Conservation (phyloP, 2,888 invertebrate species). For the Theretra japonica region DNA sequence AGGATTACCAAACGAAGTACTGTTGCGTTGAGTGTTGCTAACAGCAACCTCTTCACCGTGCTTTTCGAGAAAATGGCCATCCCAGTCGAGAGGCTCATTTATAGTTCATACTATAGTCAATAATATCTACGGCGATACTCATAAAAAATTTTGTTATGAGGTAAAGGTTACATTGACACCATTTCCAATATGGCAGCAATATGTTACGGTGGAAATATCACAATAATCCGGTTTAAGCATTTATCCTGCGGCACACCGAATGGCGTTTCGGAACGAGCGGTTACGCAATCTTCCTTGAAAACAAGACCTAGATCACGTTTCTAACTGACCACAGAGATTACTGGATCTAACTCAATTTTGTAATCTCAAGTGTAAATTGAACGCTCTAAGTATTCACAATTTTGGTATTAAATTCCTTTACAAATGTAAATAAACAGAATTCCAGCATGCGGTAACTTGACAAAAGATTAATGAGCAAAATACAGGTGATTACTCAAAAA, state of each 20-base stretch:
- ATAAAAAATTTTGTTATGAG: background rate
- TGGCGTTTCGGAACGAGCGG: slow-evolving; percentile 21
- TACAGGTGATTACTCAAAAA: background rate
- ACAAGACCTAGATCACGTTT: slow-evolving; percentile 22
- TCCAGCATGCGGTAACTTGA: background rate
- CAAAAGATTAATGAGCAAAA: too few species aligned
- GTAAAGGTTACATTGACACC: slow-evolving; percentile 5
- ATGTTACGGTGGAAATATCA: slow-evolving; percentile 11
- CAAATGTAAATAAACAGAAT: slow-evolving; percentile 4
- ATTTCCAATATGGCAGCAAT: background rate
- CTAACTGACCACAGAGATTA: slow-evolving; percentile 6
- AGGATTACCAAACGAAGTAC: too few species aligned
- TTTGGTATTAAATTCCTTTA: background rate
- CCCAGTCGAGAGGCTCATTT: too few species aligned
- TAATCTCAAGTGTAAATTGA: background rate
- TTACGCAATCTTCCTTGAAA: slow-evolving; percentile 20
- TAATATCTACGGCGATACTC: background rate
- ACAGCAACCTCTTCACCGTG: too few species aligned
- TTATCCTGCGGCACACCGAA: slow-evolving; percentile 11
- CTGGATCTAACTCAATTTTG: slow-evolving; percentile 7
- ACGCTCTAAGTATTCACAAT: background rate
- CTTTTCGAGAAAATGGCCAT: too few species aligned
- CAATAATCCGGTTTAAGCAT: slow-evolving; percentile 9
- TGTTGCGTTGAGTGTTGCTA: too few species aligned
- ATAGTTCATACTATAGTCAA: too few species aligned